Percentiles rank a stretch among this genome's conserved stretches.
phyloP scores from a whole-genome alignment of 2,113 vertebrate genomes.

The Rhynchomys soricoides region DNA sequence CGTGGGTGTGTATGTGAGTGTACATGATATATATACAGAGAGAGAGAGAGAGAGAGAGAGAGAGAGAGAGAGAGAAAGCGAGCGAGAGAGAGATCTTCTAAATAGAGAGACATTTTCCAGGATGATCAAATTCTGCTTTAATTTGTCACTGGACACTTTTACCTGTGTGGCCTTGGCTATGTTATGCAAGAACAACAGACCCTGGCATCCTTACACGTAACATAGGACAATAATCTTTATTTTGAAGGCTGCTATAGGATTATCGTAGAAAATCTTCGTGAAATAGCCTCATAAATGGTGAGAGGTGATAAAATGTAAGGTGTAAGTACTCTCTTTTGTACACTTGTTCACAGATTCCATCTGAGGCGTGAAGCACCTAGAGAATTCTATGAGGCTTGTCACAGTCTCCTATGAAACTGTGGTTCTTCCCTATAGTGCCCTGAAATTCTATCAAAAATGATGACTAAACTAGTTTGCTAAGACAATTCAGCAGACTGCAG shows the following conservation, averaged over 20 bases:
- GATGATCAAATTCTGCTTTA: background rate
- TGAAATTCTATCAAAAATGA: background rate
- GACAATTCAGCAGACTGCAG: background rate
- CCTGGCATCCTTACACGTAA: background rate
- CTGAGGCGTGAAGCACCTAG: background rate
- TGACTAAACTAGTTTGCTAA: background rate
- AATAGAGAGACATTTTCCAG: background rate
- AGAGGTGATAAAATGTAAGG: background rate
- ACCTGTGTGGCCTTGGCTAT: background rate
- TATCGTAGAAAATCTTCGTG: background rate
- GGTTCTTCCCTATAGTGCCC: background rate
- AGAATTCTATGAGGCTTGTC: background rate
- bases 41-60: no score
- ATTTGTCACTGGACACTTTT: constrained; percentile 25
- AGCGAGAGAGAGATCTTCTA: background rate
- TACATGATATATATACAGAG: no score
- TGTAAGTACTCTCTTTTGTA: background rate
- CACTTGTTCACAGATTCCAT: background rate
- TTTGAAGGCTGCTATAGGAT: background rate
- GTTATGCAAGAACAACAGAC: background rate
- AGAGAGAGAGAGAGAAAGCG: no score
- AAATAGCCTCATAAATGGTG: background rate
- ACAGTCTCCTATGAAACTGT: background rate
- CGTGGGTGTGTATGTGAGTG: background rate
- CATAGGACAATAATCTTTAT: background rate